Evolutionary conservation across 2,888 invertebrate genomes (phyloP).

Genomic region (Eupithecia insigniata): DNA sequence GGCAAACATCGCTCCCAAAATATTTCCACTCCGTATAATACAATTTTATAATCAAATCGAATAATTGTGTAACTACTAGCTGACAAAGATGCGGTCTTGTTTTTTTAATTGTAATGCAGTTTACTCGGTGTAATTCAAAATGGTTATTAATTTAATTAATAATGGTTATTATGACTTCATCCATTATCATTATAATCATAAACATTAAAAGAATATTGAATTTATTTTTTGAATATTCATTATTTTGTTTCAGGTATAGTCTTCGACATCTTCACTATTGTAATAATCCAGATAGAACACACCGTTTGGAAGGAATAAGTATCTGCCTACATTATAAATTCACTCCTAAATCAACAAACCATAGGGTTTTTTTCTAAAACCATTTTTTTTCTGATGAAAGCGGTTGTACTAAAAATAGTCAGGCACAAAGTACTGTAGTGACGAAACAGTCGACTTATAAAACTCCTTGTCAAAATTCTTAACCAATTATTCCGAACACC

Average conservation of each 20-base stretch:
- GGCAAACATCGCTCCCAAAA: neutral
- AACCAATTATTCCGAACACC: conserved; percentile 35
- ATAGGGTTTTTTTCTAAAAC: neutral
- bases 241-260: conserved; percentile 2
- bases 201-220: neutral
- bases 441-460: conserved; percentile 16
- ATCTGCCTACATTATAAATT: neutral
- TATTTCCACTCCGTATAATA: neutral
- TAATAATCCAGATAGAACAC: neutral
- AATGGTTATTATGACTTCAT: neutral
- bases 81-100: neutral
- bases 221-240: neutral
- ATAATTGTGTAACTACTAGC: neutral
- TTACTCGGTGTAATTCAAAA: neutral
- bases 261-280: neutral
- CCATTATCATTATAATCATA: too few relatives aligned
- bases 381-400: neutral
- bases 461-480: conserved; percentile 22
- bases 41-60: neutral
- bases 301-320: neutral
- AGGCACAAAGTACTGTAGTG: neutral
- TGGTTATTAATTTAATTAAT: neutral
- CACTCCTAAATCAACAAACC: neutral
- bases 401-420: neutral
- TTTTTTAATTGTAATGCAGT: neutral